Conservation (phyloP, 2,113 vertebrate genomes). For the Sus scrofa region T2T-Sscrofa CM000820.6:5049001-5049500, state of each 20-base stretch:
- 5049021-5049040: background rate
- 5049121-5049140: background rate
- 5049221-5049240: background rate
- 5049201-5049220: background rate
- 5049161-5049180: background rate
- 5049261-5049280: background rate
- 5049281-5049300: background rate
- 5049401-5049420: background rate
- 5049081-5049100: background rate
- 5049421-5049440: background rate
- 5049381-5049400: background rate
- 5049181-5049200: background rate
- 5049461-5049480: background rate
- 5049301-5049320: background rate
- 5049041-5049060: background rate
- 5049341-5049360: background rate
- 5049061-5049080: background rate
- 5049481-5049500: background rate
- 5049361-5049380: background rate
- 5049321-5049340: background rate
- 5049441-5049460: background rate
- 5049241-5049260: background rate
- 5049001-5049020: background rate
- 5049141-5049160: background rate
- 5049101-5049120: background rate